Base-by-base conservation (phyloP, 2,888 invertebrate species). In the Arctia plantaginis region DNA sequence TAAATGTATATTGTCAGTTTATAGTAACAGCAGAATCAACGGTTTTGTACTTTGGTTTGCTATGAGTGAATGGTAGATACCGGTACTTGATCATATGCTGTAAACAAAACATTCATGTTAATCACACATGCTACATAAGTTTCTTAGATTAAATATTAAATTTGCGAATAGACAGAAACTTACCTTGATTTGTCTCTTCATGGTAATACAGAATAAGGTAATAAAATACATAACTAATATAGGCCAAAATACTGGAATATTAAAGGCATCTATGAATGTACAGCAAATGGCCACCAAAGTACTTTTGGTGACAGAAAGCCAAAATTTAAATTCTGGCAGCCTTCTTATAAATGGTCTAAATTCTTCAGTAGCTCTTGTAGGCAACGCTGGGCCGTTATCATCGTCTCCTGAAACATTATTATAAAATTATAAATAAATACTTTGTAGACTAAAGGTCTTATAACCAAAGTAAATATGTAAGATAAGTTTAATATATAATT, bases 191-290 rank as follows among this genome's bases (percentile, higher is more conserved):
- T 99, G 99, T 90, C 99, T 97, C 96, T 99, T 99, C 99, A 99
- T 99, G 76, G 99, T 99, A 91, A 99, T 98, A 95, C 99, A 98
- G 96, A 99, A 99, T 85, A 99, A 96, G 76, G 99, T 99, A 91
- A 99, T 98, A 96, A 99, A 99, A 96, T 99, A 99, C 98, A 99
- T 99, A 89, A 99, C 99, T 92, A 99, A 97, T 89, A 99, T 99
- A 77, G 99, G 99, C 99, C 99, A 99, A 96, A 99, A 99, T 88
- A 99, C 99, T 91, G 99, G 99, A 93, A 99, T 98, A 96, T 99
- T 99, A 95, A 99, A 99, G 88, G 98, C 98, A 90, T 99, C 99
- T 93, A 99, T 99, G 94, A 99, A 98, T 77, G 99, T 99, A 96
- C 99, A 99, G 84, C 97, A 95, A 90, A 98, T 96, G 66, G 98